These are phyloP conservation scores for Podarcis raffonei DNA, from an alignment of 2,113 vertebrate species.

Conservation along the genomic window DNA sequence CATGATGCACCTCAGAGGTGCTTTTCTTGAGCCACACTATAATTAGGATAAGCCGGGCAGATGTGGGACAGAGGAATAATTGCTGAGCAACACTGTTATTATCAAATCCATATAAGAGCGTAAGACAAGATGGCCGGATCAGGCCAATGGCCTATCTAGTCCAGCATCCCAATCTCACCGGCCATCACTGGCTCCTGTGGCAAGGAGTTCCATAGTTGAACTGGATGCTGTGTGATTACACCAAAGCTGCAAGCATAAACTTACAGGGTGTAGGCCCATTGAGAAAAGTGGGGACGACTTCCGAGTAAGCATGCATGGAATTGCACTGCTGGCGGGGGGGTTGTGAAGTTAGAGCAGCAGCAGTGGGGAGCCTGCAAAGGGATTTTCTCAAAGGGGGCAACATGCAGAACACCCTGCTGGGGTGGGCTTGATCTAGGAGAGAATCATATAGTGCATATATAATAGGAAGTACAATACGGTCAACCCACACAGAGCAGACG, in stretches of 20 bases:
- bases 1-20: neutral
- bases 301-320: too few species aligned
- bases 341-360: neutral
- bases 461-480: neutral
- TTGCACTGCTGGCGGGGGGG: neutral
- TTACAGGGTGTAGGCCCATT: neutral
- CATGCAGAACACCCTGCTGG: neutral
- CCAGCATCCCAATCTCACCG: too few species aligned
- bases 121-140: too few species aligned
- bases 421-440: neutral
- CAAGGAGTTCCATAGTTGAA: too few species aligned
- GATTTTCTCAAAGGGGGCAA: neutral
- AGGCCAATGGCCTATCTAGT: too few species aligned
- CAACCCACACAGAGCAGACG: neutral
- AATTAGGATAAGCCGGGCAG: neutral
- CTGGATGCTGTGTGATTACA: neutral
- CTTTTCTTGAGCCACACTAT: neutral
- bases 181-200: too few species aligned
- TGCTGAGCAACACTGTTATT: neutral
- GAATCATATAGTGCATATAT: neutral
- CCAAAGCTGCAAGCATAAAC: neutral
- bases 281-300: neutral
- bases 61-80: neutral
- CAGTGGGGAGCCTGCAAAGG: neutral
- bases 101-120: neutral